These are phyloP conservation scores for Lasioglossum zephyrum DNA, from an alignment of 2,888 invertebrate species.

Conservation along the genomic window DNA sequence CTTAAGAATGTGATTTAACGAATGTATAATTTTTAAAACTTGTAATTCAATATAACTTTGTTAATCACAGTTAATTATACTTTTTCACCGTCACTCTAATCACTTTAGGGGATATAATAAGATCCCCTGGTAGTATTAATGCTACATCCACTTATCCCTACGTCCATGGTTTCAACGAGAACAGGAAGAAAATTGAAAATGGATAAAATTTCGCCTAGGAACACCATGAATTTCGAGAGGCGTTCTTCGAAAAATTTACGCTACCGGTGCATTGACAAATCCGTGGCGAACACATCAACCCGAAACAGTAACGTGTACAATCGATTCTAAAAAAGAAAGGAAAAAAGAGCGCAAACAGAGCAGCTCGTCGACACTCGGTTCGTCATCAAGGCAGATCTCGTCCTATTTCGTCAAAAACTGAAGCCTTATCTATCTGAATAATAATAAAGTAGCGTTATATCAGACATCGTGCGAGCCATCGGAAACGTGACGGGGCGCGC, in stretches of 20 bases:
- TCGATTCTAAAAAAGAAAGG: not conserved
- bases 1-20: no score
- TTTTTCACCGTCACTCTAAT: no score
- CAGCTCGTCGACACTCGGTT: slow-evolving; percentile 65
- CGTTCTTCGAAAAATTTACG: not conserved
- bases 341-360: slow-evolving; percentile 7
- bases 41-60: no score
- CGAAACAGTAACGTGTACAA: not conserved
- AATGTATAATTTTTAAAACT: no score
- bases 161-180: not conserved
- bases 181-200: not conserved
- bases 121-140: no score
- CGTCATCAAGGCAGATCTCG: slow-evolving; percentile 75
- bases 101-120: no score
- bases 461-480: slow-evolving; percentile 74
- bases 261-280: not conserved
- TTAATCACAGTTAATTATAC: no score
- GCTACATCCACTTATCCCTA: no score
- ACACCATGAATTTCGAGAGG: not conserved
- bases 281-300: not conserved
- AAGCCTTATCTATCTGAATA: slow-evolving; percentile 80
- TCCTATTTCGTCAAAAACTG: slow-evolving; percentile 78
- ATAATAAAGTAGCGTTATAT: slow-evolving; percentile 79
- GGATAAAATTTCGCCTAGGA: not conserved
- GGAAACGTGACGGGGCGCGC: slow-evolving; percentile 69